Conservation (phyloP, 1,140 invertebrate genomes). For the Gonatopus flavifemur region DNA sequence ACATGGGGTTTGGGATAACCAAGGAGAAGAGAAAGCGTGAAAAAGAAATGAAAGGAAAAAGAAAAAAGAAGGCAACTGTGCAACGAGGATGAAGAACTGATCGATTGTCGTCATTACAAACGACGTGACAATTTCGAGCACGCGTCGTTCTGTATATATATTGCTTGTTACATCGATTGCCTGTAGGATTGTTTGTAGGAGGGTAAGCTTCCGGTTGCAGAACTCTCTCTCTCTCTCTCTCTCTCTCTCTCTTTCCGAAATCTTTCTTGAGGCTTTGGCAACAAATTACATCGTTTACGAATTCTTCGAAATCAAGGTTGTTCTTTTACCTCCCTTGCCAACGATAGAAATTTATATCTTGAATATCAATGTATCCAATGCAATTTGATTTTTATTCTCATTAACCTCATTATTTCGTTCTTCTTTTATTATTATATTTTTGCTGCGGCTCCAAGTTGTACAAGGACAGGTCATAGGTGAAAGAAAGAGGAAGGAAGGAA, state of each 20-base stretch:
- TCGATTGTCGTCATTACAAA: conserved; percentile 36
- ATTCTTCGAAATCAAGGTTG: no score
- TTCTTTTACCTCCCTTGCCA: no score
- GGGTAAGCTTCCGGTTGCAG: no score
- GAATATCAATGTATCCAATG: no score
- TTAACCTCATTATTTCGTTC: no score
- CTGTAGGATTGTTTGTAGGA: neutral
- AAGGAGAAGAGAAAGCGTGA: neutral
- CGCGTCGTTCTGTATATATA: conserved; percentile 27
- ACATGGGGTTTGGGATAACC: conserved; percentile 17
- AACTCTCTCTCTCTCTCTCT: neutral
- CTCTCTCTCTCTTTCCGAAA: conserved; percentile 8
- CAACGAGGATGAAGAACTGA: conserved; percentile 19
- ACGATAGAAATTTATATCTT: no score
- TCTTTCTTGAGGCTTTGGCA: no score
- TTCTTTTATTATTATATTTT: no score
- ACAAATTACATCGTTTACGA: conserved; percentile 28
- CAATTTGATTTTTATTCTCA: no score
- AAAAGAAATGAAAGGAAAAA: neutral
- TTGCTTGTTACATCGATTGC: conserved; percentile 24
- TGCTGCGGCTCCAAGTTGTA: no score
- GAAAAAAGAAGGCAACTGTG: neutral
- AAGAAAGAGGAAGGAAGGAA: conserved; percentile 4
- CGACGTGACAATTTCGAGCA: conserved; percentile 29
- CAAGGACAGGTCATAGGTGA: no score